Conservation (phyloP, 2,113 vertebrate genomes). For the Grammomys surdaster region DNA sequence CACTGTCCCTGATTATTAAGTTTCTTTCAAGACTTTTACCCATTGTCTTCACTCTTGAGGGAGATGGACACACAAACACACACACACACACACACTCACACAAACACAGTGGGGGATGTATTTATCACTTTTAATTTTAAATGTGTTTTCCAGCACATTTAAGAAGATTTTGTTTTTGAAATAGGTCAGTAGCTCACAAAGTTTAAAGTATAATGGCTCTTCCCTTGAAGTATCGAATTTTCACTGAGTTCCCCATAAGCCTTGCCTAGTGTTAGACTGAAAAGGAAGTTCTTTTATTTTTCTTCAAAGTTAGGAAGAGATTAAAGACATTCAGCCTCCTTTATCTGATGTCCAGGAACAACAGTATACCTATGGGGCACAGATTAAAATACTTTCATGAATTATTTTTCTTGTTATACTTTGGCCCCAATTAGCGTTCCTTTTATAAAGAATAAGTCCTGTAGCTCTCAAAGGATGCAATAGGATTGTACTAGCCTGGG, state of each 20-base stretch:
- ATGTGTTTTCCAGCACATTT: constrained; percentile 43
- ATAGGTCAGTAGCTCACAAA: neutral
- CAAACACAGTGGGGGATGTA: neutral
- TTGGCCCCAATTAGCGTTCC: neutral
- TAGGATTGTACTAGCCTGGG: neutral
- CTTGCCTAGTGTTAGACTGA: neutral
- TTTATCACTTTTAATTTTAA: constrained; percentile 64
- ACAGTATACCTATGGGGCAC: neutral
- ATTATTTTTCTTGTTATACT: neutral
- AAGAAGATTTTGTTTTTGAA: constrained; percentile 40
- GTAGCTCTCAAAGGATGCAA: neutral
- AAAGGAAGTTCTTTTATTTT: constrained; percentile 51
- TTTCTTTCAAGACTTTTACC: constrained; percentile 10
- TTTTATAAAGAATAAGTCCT: neutral
- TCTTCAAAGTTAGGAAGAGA: constrained; percentile 42
- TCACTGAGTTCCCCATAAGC: neutral
- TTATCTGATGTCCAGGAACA: constrained; percentile 27
- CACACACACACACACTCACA: neutral
- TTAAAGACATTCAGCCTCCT: constrained; percentile 16
- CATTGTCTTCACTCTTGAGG: neutral
- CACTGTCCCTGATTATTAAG: neutral
- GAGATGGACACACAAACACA: neutral
- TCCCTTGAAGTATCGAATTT: constrained; percentile 59
- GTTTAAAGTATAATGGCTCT: neutral
- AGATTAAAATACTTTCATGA: constrained; percentile 29